phyloP scores from a whole-genome alignment of 2,888 invertebrate species.

The Drosophila mercatorum region DNA sequence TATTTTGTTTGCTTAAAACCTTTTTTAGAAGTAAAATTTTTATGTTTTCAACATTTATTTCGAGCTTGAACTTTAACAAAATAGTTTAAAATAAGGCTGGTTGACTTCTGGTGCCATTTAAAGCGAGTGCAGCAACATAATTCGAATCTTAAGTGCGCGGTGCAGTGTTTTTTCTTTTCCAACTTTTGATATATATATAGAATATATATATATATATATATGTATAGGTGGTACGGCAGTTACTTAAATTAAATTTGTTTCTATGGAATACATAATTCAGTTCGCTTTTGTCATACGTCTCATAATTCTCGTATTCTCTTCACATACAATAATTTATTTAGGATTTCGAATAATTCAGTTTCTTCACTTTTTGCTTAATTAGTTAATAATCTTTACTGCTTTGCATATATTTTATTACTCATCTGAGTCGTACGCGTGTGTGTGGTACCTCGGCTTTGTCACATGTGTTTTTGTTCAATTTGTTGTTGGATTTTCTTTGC shows the following conservation, averaged over 20 bases:
- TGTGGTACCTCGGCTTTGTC: slow-evolving; percentile 39
- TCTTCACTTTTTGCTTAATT: slow-evolving; percentile 58
- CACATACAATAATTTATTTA: slow-evolving; percentile 72
- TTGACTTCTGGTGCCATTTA: slow-evolving; percentile 36
- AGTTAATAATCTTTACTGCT: slow-evolving; percentile 49
- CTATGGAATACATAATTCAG: slow-evolving; percentile 46
- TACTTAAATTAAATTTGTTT: slow-evolving; percentile 51
- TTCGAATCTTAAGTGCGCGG: slow-evolving; percentile 47
- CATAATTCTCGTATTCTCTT: slow-evolving; percentile 28
- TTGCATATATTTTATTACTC: slow-evolving; percentile 29
- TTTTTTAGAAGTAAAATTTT: neutral
- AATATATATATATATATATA: slow-evolving; percentile 1
- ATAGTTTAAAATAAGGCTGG: slow-evolving; percentile 48
- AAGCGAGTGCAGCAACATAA: slow-evolving; percentile 44
- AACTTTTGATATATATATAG: slow-evolving; percentile 31
- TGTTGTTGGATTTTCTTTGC: slow-evolving; percentile 7
- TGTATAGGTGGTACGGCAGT: slow-evolving; percentile 65
- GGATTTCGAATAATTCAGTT: slow-evolving; percentile 59
- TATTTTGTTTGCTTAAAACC: neutral
- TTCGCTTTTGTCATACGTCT: slow-evolving; percentile 34
- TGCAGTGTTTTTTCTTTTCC: slow-evolving; percentile 27
- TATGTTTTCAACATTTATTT: slow-evolving; percentile 61
- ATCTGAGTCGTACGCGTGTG: slow-evolving; percentile 53
- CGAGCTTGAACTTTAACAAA: slow-evolving; percentile 47
- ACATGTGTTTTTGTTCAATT: slow-evolving; percentile 50